A percentile compares a stretch with the other conserved stretches of the same genome.
phyloP scores from a whole-genome alignment of 2,797 vertebrate genomes.

The Eleutherodactylus coqui region DNA sequence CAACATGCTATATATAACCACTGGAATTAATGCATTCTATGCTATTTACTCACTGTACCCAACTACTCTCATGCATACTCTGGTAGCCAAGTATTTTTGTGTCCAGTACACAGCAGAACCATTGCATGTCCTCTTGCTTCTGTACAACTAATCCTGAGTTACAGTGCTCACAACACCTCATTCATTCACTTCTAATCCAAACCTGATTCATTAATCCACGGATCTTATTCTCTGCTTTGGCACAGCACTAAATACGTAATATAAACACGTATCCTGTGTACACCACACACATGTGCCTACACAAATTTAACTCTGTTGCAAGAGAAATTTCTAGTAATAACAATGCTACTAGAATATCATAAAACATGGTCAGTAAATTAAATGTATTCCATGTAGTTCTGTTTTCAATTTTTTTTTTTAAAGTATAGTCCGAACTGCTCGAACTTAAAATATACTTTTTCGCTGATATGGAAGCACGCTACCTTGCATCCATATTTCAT shows the following conservation, averaged over 20 bases:
- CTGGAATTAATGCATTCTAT: neutral
- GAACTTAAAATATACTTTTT: neutral
- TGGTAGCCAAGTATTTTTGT: neutral
- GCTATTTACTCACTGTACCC: neutral
- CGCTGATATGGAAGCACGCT: neutral
- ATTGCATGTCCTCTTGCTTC: constrained; percentile 10
- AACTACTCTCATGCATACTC: neutral
- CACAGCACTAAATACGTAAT: constrained; percentile 17
- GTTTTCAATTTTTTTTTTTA: neutral
- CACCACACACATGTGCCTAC: constrained; percentile 1
- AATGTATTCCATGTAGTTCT: neutral
- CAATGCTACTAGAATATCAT: neutral
- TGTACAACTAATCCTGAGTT: constrained; percentile 43
- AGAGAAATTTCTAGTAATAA: neutral
- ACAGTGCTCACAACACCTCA: constrained; percentile 47
- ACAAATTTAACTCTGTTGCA: neutral
- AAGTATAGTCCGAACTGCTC: neutral
- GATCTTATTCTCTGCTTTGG: constrained; percentile 47
- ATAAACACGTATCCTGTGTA: constrained; percentile 25
- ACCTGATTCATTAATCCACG: constrained; percentile 58
- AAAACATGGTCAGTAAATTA: neutral
- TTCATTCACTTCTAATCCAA: constrained; percentile 61
- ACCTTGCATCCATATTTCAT: neutral
- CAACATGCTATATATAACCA: neutral
- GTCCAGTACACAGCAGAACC: neutral